A percentile compares a stretch with the other conserved stretches of the same genome.
These are phyloP conservation scores for Misgurnus anguillicaudatus DNA, from an alignment of 2,113 vertebrate species.

Conservation along the genomic window DNA sequence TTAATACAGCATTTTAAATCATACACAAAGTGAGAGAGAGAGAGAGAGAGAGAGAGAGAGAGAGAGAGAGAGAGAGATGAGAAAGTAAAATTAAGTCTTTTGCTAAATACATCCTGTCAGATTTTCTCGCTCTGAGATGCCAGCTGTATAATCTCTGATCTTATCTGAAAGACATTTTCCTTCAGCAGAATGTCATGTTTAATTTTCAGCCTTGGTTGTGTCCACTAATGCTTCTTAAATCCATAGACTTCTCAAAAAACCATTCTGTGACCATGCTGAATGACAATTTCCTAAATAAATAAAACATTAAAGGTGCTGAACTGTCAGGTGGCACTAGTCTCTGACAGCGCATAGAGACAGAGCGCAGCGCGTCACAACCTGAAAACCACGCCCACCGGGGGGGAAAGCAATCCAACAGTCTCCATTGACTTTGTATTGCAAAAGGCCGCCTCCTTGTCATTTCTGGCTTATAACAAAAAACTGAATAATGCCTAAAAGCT, in stretches of 20 bases:
- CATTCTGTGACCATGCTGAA: not conserved
- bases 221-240: not conserved
- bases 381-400: too few relatives aligned
- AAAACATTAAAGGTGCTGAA: too few relatives aligned
- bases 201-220: not conserved
- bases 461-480: too few relatives aligned
- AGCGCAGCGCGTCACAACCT: too few relatives aligned
- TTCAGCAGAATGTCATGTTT: not conserved
- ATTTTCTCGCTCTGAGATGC: constrained; percentile 11
- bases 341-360: too few relatives aligned
- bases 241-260: not conserved
- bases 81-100: constrained; percentile 5
- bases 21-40: not conserved
- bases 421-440: too few relatives aligned
- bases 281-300: not conserved
- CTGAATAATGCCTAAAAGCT: too few relatives aligned
- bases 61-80: constrained; percentile 3
- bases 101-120: constrained; percentile 17
- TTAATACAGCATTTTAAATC: constrained; percentile 13
- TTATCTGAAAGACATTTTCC: constrained; percentile 18
- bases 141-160: constrained; percentile 31
- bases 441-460: too few relatives aligned
- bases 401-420: too few relatives aligned
- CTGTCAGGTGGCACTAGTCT: too few relatives aligned
- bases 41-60: not conserved